Evolutionary conservation across 2,797 vertebrate species (phyloP).

Genomic region (Mormyrops boulengeri): DNA sequence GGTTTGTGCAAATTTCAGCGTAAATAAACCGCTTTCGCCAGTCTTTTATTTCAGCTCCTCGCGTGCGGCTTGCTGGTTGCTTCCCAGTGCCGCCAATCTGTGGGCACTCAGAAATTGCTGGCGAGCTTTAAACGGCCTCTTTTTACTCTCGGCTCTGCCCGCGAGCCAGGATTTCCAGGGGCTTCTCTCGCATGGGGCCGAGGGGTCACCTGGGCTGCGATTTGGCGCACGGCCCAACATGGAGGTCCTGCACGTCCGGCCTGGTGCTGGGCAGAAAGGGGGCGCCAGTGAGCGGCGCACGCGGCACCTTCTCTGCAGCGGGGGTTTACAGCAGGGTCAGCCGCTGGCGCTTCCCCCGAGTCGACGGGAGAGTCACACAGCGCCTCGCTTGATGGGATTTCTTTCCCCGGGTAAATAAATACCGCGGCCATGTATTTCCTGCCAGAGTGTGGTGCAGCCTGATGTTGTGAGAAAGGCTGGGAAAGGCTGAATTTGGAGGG

Average conservation of each 20-base stretch:
- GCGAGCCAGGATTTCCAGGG: not conserved
- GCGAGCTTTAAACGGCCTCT: not conserved
- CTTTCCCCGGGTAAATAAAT: slow-evolving; percentile 50
- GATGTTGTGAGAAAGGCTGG: not conserved
- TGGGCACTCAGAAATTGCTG: not conserved
- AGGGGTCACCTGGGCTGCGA: slow-evolving; percentile 35
- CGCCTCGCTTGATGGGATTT: slow-evolving; percentile 48
- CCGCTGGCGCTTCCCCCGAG: slow-evolving; percentile 23
- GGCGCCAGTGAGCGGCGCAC: slow-evolving; percentile 44
- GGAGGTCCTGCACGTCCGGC: slow-evolving; percentile 26
- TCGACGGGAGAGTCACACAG: slow-evolving; percentile 30
- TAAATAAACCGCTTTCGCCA: slow-evolving; percentile 41
- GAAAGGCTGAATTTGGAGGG: not conserved
- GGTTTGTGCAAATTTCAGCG: slow-evolving; percentile 46
- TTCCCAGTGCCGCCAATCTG: not conserved
- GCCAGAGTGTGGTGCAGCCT: slow-evolving; percentile 16
- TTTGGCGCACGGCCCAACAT: slow-evolving; percentile 40
- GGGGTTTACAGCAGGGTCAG: slow-evolving; percentile 56
- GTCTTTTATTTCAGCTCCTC: slow-evolving; percentile 33
- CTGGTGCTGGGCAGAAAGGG: slow-evolving; percentile 33
- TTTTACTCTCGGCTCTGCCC: not conserved
- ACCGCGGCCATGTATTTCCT: slow-evolving; percentile 45
- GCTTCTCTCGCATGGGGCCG: not conserved
- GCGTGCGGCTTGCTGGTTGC: not conserved
- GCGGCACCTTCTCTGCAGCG: slow-evolving; percentile 48